Base-by-base conservation (phyloP, 1,140 invertebrate genomes). In the Meloidogyne exigua region DNA sequence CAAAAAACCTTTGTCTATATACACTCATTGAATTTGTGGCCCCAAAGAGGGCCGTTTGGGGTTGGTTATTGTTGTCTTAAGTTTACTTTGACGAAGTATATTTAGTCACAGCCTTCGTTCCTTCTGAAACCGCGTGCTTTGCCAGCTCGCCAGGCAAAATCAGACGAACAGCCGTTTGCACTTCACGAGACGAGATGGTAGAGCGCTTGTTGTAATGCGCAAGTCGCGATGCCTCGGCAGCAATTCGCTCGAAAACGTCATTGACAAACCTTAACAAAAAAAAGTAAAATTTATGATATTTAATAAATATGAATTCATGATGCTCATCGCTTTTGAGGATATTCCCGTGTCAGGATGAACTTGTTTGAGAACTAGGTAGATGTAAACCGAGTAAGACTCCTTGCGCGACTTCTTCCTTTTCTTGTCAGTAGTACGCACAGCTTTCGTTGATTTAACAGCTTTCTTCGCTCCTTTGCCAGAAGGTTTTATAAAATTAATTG, bases 181-280 rank as follows among this genome's bases (percentile, higher is more conserved):
- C 62, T 77, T 77, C 76, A 7, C 76, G 73, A 0, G 76, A 77
- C 11, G 76, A 77, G 76, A 77, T 77, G 9, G 76, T 77, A 7
- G 76, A 77, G 36, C 76, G 76, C 79, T 92, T 92, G 88, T 92
- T 92, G 88, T 92, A 92, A 75, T 92, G 91, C 9, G 91, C 90
- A 75, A 93, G 83, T 79, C 91, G 90, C 10, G 91, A 92, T 0
- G 92, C 89, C 87, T 93, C 92, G 11, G 90, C 88, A 39, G 91
- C 91, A 63, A 92, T 91, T 28, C 91, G 88, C 80, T 92, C 91
- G 80, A 92, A 92, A 72, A 92, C 91, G 81, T 92, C 91, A 70
- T 90, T 89, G 36, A 92, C 90, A 86, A 76, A 90, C 70, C 21
- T 72, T 49, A 18, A 49, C n/a, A 49, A 49, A 2, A 32, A 39